phyloP scores from a whole-genome alignment of 2,113 vertebrate genomes.

The Crotalus horridus region DNA sequence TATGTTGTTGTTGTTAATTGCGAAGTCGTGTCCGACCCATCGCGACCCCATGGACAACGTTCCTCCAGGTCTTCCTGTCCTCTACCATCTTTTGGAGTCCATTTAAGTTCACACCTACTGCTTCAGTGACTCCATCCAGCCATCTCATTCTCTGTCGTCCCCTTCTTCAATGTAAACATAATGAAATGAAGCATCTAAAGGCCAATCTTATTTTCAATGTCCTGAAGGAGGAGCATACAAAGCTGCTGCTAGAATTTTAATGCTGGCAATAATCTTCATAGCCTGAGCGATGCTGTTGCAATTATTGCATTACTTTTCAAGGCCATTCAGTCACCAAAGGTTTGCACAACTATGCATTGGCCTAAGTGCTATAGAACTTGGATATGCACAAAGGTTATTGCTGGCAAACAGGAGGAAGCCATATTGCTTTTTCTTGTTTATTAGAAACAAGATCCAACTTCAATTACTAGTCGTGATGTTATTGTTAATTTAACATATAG shows the following conservation, averaged over 20 bases:
- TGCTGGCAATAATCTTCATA: background rate
- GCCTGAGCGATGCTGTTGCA: background rate
- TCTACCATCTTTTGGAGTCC: too few species aligned
- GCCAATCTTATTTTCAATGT: background rate
- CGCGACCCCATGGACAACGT: too few species aligned
- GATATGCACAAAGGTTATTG: background rate
- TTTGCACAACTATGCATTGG: background rate
- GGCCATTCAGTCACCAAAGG: background rate
- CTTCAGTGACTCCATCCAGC: too few species aligned
- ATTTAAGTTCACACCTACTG: too few species aligned
- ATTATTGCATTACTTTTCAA: background rate
- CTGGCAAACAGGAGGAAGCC: background rate
- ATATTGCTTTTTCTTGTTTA: background rate
- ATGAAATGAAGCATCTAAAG: background rate
- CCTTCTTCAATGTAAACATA: background rate
- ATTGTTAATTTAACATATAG: background rate
- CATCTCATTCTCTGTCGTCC: too few species aligned
- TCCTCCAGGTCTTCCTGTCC: too few species aligned
- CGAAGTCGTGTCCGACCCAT: too few species aligned
- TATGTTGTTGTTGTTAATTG: too few species aligned
- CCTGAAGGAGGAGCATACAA: background rate
- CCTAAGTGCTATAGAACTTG: background rate
- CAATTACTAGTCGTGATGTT: background rate
- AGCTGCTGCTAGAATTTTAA: background rate
- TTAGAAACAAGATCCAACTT: background rate